phyloP scores from a whole-genome alignment of 1,140 invertebrate genomes.

The Aphaenogaster floridana region DNA sequence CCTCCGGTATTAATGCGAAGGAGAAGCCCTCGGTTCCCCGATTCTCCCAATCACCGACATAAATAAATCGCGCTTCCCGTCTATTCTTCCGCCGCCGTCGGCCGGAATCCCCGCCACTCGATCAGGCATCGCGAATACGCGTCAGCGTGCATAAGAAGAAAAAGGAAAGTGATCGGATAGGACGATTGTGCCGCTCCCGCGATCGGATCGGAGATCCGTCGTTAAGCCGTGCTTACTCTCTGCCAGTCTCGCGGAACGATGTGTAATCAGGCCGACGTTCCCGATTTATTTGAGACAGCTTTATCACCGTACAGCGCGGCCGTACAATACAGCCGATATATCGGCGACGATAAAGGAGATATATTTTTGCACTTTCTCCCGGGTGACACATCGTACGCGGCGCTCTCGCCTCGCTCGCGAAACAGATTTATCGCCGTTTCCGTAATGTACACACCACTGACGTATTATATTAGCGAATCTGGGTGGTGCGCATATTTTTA shows the following conservation, averaged over 20 bases:
- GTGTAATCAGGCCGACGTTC: conserved; percentile 72
- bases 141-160: conserved; percentile 65
- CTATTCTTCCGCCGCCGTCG: conserved; percentile 71
- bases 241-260: conserved; percentile 72
- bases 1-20: conserved; percentile 73
- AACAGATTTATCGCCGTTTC: conserved; percentile 39
- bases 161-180: conserved; percentile 60
- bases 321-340: conserved; percentile 61
- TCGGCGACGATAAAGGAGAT: conserved; percentile 56
- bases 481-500: not conserved
- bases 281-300: conserved; percentile 71
- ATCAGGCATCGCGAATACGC: conserved; percentile 74
- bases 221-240: conserved; percentile 76
- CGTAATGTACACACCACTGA: conserved; percentile 22
- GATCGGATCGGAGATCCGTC: conserved; percentile 70
- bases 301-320: conserved; percentile 40
- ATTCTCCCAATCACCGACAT: conserved; percentile 73
- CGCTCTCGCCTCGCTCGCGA: conserved; percentile 8
- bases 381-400: conserved; percentile 18
- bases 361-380: conserved; percentile 61
- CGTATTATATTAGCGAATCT: conserved; percentile 3
- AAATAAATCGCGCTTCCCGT: conserved; percentile 75
- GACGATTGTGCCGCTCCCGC: conserved; percentile 69
- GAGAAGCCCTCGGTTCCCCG: conserved; percentile 62
- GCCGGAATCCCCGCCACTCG: conserved; percentile 70